Percentiles rank a stretch among this genome's conserved stretches.
Evolutionary conservation across 2,888 invertebrate genomes (phyloP).

Genomic region (Orthonevra nobilis): DNA sequence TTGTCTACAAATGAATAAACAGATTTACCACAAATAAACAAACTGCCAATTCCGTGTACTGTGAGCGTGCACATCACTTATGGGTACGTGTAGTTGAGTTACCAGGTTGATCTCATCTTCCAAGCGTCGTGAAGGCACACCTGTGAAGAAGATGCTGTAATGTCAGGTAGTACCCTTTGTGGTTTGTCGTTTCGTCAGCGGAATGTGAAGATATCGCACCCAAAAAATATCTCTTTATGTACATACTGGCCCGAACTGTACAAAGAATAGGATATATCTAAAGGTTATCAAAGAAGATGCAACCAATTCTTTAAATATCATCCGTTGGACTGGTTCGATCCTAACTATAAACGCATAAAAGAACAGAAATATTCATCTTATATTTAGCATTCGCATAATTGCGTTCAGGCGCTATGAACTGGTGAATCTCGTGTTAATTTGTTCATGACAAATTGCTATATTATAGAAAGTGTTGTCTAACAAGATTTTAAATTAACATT

Average conservation of each 20-base stretch:
- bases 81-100: too few species aligned
- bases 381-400: slow-evolving; percentile 1
- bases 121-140: slow-evolving; percentile 10
- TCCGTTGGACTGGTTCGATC: too few species aligned
- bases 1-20: too few species aligned
- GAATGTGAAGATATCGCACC: slow-evolving; percentile 27
- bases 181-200: slow-evolving; percentile 46
- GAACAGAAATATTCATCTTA: slow-evolving; percentile 14
- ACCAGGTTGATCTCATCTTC: slow-evolving; percentile 29
- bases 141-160: slow-evolving; percentile 40
- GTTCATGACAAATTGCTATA: slow-evolving; percentile 38
- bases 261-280: slow-evolving; percentile 9
- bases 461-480: slow-evolving; percentile 48
- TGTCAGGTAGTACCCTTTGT: slow-evolving; percentile 33
- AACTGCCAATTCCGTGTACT: too few species aligned
- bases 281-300: slow-evolving; percentile 42
- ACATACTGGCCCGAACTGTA: too few species aligned
- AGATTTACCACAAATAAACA: too few species aligned
- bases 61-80: too few species aligned
- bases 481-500: slow-evolving; percentile 12
- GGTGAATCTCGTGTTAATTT: slow-evolving; percentile 16
- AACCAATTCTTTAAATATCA: slow-evolving; percentile 34
- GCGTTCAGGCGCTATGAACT: slow-evolving; percentile 38
- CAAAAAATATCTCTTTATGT: slow-evolving; percentile 16
- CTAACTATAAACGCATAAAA: slow-evolving; percentile 1